Base-by-base conservation (phyloP, 2,888 invertebrate species). In the Trichopoda pennipes region DNA sequence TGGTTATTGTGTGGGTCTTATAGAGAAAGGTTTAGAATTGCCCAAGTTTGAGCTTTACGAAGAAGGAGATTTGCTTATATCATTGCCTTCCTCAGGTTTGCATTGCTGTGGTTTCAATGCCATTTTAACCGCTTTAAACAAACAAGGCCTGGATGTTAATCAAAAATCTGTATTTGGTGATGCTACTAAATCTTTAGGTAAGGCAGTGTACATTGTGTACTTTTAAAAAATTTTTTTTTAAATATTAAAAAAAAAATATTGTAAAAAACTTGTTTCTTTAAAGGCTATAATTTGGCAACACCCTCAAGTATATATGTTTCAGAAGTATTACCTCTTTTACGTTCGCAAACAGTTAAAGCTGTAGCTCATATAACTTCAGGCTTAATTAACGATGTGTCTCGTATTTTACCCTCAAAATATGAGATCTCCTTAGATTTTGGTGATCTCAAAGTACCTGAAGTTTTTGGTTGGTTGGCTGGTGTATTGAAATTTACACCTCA, bases 101-200 rank as follows among this genome's bases (percentile, higher is more conserved):
- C 99, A 99, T 89, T 98, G 98, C 88, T 98, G 98, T 88, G 99
- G 99, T 0, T 99, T 96, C 91, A 97, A 97, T 88, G 92, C 98
- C 56, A 95, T 99, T 63, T 93, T 98, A 86, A 95, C 94, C 88
- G 93, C 97, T 47, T 92, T 99, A 89, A 92, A 94, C 60, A 92
- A 94, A 60, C 92, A 93, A 0, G 94, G 94, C 0, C 91, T 95
- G 32, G 92, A 93, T 86, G 95, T 94, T 85, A 91, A 90, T 8
- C 93, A 93, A 84, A 85, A 88, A 3, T 93, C 94, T 1, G 93
- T 94, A 44, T 93, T 95, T 86, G 92, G 94, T 87, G 85, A 91
- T 73, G 88, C 87, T 2, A 92, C 91, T 10, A 93, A 92, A 85
- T 93, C 93, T 4, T 91, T 95, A 82, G 95, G 95, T 94, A 88